Percentiles rank a stretch among this genome's conserved stretches.
Evolutionary conservation across 2,113 vertebrate genomes (phyloP).

Genomic region (Ptilonorhynchus violaceus): DNA sequence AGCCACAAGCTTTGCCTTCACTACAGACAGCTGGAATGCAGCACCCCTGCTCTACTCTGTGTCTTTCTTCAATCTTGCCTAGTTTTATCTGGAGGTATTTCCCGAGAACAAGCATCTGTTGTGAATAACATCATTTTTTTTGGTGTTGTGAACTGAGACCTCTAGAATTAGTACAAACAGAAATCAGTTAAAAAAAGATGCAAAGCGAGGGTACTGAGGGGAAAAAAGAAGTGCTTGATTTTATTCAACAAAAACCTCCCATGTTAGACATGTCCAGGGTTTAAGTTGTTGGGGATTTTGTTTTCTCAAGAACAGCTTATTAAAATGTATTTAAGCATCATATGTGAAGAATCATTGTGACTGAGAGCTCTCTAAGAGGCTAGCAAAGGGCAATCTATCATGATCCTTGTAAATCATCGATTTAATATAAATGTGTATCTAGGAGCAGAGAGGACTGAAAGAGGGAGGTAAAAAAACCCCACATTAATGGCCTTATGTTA

Average conservation of each 20-base stretch:
- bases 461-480: not conserved
- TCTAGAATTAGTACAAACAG: not conserved
- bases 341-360: constrained; percentile 16
- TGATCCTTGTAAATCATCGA: constrained; percentile 22
- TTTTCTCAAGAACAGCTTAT: constrained; percentile 4
- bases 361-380: constrained; percentile 28
- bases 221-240: not conserved
- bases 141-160: not conserved
- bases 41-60: not conserved
- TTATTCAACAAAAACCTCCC: not conserved
- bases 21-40: not conserved
- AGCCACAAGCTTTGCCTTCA: not conserved
- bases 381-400: not conserved
- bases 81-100: not conserved
- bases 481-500: not conserved
- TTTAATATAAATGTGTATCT: constrained; percentile 1
- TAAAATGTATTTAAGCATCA: constrained; percentile 27
- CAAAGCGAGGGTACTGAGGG: not conserved
- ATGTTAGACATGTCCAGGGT: not conserved
- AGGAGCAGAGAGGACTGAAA: not conserved
- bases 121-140: not conserved
- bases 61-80: not conserved
- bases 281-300: not conserved
- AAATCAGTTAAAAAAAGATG: not conserved
- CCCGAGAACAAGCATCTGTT: not conserved